Evolutionary conservation across 2,888 invertebrate species (phyloP).

Genomic region (Beris morrisii): DNA sequence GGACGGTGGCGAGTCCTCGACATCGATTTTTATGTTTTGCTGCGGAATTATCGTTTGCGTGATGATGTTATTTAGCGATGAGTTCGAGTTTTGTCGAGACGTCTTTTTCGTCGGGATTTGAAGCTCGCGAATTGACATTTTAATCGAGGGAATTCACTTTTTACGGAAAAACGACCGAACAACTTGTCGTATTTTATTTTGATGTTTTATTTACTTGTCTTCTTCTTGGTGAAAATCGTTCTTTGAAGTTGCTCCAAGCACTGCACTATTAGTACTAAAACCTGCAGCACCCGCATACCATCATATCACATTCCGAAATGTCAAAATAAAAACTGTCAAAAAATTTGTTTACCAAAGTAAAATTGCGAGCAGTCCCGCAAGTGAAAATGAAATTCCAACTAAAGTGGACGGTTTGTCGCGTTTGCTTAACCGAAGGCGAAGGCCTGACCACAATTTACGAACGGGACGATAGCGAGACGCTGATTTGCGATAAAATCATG

Average conservation of each 20-base stretch:
- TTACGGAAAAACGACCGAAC: too few relatives aligned
- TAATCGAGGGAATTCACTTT: background rate
- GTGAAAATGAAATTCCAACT: slow-evolving; percentile 32
- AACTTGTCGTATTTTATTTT: background rate
- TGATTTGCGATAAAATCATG: slow-evolving; percentile 40
- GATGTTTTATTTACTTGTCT: too few relatives aligned
- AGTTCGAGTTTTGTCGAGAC: slow-evolving; percentile 16
- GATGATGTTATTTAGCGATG: slow-evolving; percentile 19
- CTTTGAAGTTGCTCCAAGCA: too few relatives aligned
- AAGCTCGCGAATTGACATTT: slow-evolving; percentile 5
- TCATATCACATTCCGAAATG: too few relatives aligned
- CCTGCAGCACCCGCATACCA: too few relatives aligned
- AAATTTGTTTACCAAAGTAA: too few relatives aligned
- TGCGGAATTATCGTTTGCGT: slow-evolving; percentile 16
- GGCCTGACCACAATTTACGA: slow-evolving; percentile 39
- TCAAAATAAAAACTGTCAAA: too few relatives aligned
- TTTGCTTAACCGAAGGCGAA: slow-evolving; percentile 40
- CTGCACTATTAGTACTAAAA: too few relatives aligned
- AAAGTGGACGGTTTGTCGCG: slow-evolving; percentile 39
- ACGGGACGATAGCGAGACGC: slow-evolving; percentile 34
- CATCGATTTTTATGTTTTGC: slow-evolving; percentile 33
- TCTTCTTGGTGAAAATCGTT: too few relatives aligned
- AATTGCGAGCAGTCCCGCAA: too few relatives aligned
- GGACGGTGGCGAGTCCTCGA: slow-evolving; percentile 48
- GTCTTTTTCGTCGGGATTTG: slow-evolving; percentile 17